Conservation (phyloP, 1,140 invertebrate genomes). For the Anastrepha ludens region DNA sequence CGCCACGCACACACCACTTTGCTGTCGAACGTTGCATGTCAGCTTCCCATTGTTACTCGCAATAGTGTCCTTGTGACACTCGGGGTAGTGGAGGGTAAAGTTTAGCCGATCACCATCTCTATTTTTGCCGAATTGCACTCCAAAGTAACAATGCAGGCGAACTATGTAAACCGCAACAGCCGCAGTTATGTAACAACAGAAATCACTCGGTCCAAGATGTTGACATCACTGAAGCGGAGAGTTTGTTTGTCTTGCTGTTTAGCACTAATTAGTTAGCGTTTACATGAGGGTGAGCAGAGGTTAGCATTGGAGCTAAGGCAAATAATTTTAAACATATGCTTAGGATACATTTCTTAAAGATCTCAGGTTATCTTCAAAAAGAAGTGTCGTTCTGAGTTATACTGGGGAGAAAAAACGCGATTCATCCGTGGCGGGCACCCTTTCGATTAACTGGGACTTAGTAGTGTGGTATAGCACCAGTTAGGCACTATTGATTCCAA, state of each 20-base stretch:
- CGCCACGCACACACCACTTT: background rate
- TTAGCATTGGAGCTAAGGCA: too few species aligned
- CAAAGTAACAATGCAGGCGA: constrained; percentile 45
- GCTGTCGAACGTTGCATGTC: constrained; percentile 20
- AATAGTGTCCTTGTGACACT: background rate
- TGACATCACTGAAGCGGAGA: background rate
- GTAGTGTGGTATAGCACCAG: too few species aligned
- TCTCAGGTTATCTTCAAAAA: too few species aligned
- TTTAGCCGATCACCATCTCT: background rate
- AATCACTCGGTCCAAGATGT: background rate
- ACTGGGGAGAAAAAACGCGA: too few species aligned
- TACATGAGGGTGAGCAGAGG: too few species aligned
- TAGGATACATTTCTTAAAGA: too few species aligned
- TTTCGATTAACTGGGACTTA: too few species aligned
- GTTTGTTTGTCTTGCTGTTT: constrained; percentile 6
- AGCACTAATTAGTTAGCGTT: too few species aligned
- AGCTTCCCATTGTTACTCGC: background rate
- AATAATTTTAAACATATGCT: too few species aligned
- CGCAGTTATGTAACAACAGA: constrained; percentile 3
- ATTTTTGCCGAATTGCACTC: background rate
- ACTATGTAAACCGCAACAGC: constrained; percentile 41
- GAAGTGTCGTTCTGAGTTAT: too few species aligned
- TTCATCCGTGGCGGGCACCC: too few species aligned
- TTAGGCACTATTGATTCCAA: too few species aligned
- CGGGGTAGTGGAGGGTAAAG: background rate